These are phyloP conservation scores for Ichneumoninae sp. DNA, from an alignment of 2,888 invertebrate genomes.

Conservation along the genomic window DNA sequence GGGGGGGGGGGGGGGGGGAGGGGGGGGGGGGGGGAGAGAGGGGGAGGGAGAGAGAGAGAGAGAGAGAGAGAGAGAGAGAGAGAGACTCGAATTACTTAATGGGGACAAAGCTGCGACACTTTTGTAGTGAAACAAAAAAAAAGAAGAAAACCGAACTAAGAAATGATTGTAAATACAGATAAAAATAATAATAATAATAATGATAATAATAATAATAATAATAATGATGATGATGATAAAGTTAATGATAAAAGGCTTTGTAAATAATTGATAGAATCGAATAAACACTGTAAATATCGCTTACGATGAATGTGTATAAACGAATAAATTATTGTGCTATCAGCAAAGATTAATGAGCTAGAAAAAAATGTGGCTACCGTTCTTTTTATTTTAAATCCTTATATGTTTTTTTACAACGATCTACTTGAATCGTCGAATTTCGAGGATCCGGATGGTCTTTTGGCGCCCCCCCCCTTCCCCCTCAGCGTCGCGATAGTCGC, in stretches of 20 bases:
- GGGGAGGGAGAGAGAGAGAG: no score
- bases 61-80: not conserved
- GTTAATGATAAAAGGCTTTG: conserved; percentile 55
- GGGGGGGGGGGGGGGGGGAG: not conserved
- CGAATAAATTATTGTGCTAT: conserved; percentile 81
- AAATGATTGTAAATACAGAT: conserved; percentile 64
- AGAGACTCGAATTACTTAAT: conserved; percentile 27
- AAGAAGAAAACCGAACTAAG: conserved; percentile 58
- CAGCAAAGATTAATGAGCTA: conserved; percentile 58
- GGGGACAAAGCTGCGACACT: conserved; percentile 15
- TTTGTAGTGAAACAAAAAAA: conserved; percentile 39
- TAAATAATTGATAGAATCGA: conserved; percentile 66
- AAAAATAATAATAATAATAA: not conserved
- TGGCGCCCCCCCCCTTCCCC: not conserved
- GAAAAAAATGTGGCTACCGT: not conserved
- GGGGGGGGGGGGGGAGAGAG: no score
- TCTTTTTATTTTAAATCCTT: conserved; percentile 1
- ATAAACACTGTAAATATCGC: conserved; percentile 82
- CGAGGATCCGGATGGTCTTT: not conserved
- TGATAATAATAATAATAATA: not conserved
- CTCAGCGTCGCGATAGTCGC: not conserved
- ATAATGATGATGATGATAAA: conserved; percentile 43
- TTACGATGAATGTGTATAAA: conserved; percentile 80
- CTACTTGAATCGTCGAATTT: not conserved
- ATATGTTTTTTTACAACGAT: not conserved